phyloP scores from a whole-genome alignment of 2,113 vertebrate species.

The Dolichotis patagonum region DNA sequence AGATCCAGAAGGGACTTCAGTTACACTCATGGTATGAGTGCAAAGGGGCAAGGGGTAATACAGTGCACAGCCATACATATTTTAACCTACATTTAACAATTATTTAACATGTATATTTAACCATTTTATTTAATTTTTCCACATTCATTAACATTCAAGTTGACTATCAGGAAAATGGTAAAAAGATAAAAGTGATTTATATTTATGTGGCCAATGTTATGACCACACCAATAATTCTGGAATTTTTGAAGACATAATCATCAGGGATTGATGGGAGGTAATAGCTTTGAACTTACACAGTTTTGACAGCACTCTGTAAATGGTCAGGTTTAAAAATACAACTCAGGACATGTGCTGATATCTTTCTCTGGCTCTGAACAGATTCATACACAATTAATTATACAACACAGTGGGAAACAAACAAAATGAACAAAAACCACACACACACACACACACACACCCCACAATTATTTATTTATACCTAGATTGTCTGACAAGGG shows the following conservation, averaged over 20 bases:
- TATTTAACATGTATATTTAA: neutral
- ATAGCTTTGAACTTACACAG: neutral
- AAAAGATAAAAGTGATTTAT: conserved; percentile 32
- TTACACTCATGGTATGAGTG: neutral
- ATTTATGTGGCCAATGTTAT: neutral
- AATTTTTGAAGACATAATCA: conserved; percentile 34
- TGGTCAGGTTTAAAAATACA: conserved; percentile 55
- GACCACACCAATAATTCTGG: neutral
- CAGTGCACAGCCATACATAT: neutral
- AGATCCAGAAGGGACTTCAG: conserved; percentile 23
- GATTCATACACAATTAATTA: conserved; percentile 68
- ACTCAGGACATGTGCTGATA: neutral
- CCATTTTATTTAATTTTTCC: conserved; percentile 25
- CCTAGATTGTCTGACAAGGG: conserved; percentile 5
- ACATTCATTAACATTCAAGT: conserved; percentile 34
- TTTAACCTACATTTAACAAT: conserved; percentile 1
- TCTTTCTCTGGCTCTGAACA: conserved; percentile 24
- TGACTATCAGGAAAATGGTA: neutral
- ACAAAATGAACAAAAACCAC: conserved; percentile 41
- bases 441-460: neutral
- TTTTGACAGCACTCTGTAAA: conserved; percentile 53
- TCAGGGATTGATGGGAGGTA: neutral
- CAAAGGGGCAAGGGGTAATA: neutral
- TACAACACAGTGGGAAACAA: conserved; percentile 40
- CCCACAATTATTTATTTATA: conserved; percentile 67